Conservation (phyloP, 2,113 vertebrate genomes). For the Circaetus cinerascens region DNA sequence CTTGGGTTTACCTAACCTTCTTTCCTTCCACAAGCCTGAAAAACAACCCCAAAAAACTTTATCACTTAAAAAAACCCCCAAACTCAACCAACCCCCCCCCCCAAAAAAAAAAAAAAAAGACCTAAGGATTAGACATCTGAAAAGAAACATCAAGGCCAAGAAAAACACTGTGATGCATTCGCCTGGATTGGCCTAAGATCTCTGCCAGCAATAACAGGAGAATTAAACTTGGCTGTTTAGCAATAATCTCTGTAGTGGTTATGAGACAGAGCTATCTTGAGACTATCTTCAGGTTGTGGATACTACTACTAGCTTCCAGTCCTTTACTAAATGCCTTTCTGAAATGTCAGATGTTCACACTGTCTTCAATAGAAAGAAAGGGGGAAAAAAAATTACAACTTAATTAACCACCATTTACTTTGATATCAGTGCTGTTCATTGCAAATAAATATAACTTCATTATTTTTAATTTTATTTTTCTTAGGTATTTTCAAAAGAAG, state of each 20-base stretch:
- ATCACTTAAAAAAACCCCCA: neutral
- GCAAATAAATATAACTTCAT: neutral
- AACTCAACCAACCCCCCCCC: too few species aligned
- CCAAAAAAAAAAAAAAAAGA: neutral
- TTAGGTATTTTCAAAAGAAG: slow-evolving; percentile 94
- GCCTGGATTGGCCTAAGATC: neutral
- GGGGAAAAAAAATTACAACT: neutral
- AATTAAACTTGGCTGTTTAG: neutral
- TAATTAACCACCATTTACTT: neutral
- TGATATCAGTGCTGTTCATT: neutral
- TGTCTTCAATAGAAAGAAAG: neutral
- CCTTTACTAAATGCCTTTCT: neutral
- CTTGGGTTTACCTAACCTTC: neutral
- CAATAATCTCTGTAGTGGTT: neutral
- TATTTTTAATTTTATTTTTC: neutral
- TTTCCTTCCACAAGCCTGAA: neutral
- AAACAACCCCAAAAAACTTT: neutral
- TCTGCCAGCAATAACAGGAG: neutral
- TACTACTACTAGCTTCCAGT: neutral
- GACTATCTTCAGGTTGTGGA: neutral
- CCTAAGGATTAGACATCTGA: neutral
- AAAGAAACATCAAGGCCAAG: neutral
- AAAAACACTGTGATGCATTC: neutral
- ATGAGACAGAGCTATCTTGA: neutral
- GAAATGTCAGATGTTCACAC: neutral